These are phyloP conservation scores for Hypomecis atomaria DNA, from an alignment of 2,888 invertebrate genomes.

Conservation along the genomic window DNA sequence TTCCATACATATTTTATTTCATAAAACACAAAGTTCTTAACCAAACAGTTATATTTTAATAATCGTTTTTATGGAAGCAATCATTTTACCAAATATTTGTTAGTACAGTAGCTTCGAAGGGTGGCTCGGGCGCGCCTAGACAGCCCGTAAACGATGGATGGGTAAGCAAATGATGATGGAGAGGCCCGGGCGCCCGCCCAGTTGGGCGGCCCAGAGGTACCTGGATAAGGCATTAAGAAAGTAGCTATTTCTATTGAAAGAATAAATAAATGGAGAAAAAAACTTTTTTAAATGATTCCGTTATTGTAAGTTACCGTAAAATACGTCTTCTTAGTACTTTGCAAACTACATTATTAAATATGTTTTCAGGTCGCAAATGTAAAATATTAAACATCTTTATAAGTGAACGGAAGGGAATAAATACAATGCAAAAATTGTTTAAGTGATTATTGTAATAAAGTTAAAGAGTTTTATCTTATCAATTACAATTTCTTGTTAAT, in stretches of 20 bases:
- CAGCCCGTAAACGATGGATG: conserved; percentile 67
- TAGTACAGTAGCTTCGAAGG: conserved; percentile 37
- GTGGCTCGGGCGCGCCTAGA: conserved; percentile 50
- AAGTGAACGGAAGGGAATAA: too few species aligned
- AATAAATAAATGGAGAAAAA: not conserved
- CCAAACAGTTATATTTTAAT: conserved; percentile 4
- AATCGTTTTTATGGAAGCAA: conserved; percentile 39
- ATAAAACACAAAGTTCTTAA: not conserved
- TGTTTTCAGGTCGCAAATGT: too few species aligned
- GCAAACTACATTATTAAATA: too few species aligned
- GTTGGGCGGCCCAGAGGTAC: conserved; percentile 1
- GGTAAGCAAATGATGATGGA: conserved; percentile 70
- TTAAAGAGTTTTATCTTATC: too few species aligned
- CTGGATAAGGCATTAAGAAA: not conserved
- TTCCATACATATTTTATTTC: not conserved
- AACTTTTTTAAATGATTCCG: too few species aligned
- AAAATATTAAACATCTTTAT: too few species aligned
- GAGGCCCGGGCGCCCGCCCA: conserved; percentile 45
- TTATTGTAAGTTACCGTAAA: too few species aligned
- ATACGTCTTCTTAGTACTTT: too few species aligned
- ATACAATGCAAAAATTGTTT: too few species aligned
- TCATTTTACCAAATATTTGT: conserved; percentile 48
- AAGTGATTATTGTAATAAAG: too few species aligned
- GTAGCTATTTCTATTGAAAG: not conserved
- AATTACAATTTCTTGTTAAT: too few species aligned